Base-by-base conservation (phyloP, 2,888 invertebrate genomes). In the Reticulitermes lucifugus region DNA sequence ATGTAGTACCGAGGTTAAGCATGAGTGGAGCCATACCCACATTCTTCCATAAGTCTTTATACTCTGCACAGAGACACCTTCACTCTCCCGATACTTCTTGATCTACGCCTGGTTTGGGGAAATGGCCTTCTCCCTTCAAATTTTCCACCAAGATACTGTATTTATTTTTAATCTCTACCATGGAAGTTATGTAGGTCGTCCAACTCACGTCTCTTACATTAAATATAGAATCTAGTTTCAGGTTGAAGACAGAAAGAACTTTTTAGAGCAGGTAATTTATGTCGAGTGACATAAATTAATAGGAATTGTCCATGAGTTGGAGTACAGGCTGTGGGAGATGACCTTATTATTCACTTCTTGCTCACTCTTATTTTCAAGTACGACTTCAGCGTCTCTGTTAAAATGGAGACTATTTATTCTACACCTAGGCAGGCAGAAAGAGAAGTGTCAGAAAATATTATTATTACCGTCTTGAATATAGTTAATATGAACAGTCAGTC, bases 341-440 rank as follows among this genome's bases (percentile, higher is more conserved):
- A 35, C 18, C 80, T 51, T 85, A 85, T 85, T 85, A 85, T 85
- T 85, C 85, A 85, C 35, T 75, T 21, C 35, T 81, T n/a, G 9
- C 9, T n/a, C 65, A 0, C 25, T 14, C 2, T 12, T 18, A 2
- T 18, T 55, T 18, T 18, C 12, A 55, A 14, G 18, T 18, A 55
- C 7, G 60, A 60, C 60, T 60, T 21, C 60, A 25, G 35, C 71
- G 81, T 82, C 77, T 25, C 71, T 77, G 83, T 83, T 83, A 75
- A 85, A 85, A 83, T 85, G 85, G 73, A 73, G 46, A 25, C 85
- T 65, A 85, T 83, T 85, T 83, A 83, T 85, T 77, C 60, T 73
- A 22, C 35, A 65, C 41, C 70, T 43, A 51, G 73, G 71, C 25
- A 73, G 65, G 14, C 29, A 35, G 77, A 60, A 51, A 41, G 84